These are phyloP conservation scores for Spicauda simplicius DNA, from an alignment of 2,888 invertebrate genomes.

Conservation along the genomic window DNA sequence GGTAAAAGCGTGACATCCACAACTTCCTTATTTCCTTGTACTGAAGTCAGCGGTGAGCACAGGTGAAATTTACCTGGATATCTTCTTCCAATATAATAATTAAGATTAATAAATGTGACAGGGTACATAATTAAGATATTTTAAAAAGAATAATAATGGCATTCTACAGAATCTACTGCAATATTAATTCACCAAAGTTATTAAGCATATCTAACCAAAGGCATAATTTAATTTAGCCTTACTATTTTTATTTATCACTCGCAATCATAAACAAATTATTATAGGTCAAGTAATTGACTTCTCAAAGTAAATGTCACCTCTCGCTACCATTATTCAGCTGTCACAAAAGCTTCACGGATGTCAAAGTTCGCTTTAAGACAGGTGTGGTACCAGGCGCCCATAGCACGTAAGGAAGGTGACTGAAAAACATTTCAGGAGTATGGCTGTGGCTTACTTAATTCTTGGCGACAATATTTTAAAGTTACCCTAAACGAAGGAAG, in stretches of 20 bases:
- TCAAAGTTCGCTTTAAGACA: conserved; percentile 80
- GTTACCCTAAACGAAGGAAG: too few relatives aligned
- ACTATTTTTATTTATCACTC: too few relatives aligned
- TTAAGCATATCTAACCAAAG: too few relatives aligned
- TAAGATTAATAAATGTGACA: too few relatives aligned
- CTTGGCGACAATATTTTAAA: too few relatives aligned
- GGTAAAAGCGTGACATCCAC: conserved; percentile 59
- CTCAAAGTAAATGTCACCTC: background rate
- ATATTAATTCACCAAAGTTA: too few relatives aligned
- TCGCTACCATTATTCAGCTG: conserved; percentile 59
- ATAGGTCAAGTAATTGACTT: background rate
- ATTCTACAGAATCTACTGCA: too few relatives aligned
- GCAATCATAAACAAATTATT: too few relatives aligned
- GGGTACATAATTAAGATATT: too few relatives aligned
- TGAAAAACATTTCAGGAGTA: conserved; percentile 16
- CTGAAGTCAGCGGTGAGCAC: conserved; percentile 74
- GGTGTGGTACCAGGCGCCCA: conserved; percentile 66
- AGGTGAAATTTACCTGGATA: conserved; percentile 67
- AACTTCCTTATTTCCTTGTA: conserved; percentile 66
- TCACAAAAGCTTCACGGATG: conserved; percentile 75
- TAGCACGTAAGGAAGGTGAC: conserved; percentile 41
- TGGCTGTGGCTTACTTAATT: background rate
- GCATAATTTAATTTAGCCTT: too few relatives aligned
- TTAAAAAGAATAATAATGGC: too few relatives aligned
- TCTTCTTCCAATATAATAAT: too few relatives aligned